A percentile compares a stretch with the other conserved stretches of the same genome.
Evolutionary conservation across 1,140 invertebrate species (phyloP).

Genomic region (Ridgeia piscesae): DNA sequence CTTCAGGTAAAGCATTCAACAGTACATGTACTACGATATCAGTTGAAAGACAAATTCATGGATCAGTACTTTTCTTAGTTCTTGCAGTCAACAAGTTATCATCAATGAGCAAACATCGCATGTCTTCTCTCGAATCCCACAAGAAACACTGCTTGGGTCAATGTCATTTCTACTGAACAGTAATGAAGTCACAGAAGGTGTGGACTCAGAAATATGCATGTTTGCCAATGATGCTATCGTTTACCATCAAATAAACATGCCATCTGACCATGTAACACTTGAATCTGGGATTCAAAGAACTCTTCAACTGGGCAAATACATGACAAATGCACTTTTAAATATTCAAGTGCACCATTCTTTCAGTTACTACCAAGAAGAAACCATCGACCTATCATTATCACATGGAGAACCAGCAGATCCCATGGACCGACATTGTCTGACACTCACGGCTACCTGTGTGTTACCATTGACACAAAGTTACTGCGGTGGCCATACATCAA

Average conservation of each 20-base stretch:
- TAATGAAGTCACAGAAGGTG: too few relatives aligned
- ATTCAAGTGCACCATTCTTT: neutral
- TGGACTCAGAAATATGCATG: neutral
- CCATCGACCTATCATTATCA: neutral
- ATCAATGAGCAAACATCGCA: too few relatives aligned
- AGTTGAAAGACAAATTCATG: neutral
- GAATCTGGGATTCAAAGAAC: too few relatives aligned
- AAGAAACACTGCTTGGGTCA: neutral
- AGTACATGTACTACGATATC: neutral
- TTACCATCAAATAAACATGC: too few relatives aligned
- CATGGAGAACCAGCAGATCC: neutral
- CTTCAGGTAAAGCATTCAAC: conserved; percentile 22
- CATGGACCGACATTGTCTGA: too few relatives aligned
- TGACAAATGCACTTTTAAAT: too few relatives aligned
- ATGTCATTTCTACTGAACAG: neutral
- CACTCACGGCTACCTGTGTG: too few relatives aligned
- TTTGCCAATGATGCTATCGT: too few relatives aligned
- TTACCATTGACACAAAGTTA: too few relatives aligned
- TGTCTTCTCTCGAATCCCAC: neutral
- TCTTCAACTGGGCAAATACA: too few relatives aligned
- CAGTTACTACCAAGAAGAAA: conserved; percentile 11
- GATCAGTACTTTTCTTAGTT: neutral
- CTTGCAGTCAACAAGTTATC: neutral
- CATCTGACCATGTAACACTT: too few relatives aligned
- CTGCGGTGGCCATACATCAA: too few relatives aligned